Base-by-base conservation (phyloP, 2,113 vertebrate genomes). In the Mungos mungo region DNA sequence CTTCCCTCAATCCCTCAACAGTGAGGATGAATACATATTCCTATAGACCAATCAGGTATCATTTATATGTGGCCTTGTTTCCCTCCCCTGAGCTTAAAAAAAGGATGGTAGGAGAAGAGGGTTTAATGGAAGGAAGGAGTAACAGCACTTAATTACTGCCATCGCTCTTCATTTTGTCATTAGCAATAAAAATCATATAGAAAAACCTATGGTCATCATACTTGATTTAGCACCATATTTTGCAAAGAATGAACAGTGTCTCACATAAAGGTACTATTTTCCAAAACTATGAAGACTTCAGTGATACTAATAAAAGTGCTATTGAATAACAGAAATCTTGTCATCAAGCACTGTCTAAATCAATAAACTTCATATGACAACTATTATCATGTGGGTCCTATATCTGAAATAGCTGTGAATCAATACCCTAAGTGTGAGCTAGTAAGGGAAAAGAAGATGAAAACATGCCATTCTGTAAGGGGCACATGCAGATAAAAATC, bases 1-100 rank as follows among this genome's bases (percentile, higher is more conserved):
- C 35, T 88, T 27, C 35, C 33, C 14, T 27, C 35, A 87, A 38
- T 72, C 66, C 50, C 54, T 89, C 27, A 65, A 87, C 12, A 92
- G 31, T 76, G 47, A 90, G 29, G 38, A 72, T 93, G 31, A 86
- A 60, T 80, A 66, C 50, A 54, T 38, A 11, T 72, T 80, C 54
- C 71, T 52, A 71, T 12, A 81, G 12, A 66, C 13, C n/a, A 94
- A 94, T 89, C n/a, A 45, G n/a, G 12, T 45, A 54, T 52, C 50
- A 96, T 50, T 94, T 94, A 80, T 69, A 68, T 89, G n/a, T 77
- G 57, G 76, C 21, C 16, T 33, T 89, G 54, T 91, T 93, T 95
- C 52, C 45, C 33, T 90, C 93, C 35, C 38, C 33, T 74, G 52
- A 47, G 13, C 52, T 83, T 94, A 88, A 92, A 71, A 77, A 82